Conservation (phyloP, 2,888 invertebrate genomes). For the Macrosiphum euphorbiae region DNA sequence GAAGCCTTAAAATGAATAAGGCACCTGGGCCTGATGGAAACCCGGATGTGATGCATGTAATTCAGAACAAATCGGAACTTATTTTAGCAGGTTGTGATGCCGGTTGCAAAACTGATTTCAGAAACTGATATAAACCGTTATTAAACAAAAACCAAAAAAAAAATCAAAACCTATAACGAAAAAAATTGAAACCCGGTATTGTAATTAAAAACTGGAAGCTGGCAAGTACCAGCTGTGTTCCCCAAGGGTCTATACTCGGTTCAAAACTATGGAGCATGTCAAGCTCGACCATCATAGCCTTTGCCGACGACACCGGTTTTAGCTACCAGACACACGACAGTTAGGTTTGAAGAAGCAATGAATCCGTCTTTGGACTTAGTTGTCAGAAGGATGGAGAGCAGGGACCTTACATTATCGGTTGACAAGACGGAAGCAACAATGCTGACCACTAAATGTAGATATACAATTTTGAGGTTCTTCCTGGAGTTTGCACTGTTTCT, state of each 20-base stretch:
- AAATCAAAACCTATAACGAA: too few relatives aligned
- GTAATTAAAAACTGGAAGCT: neutral
- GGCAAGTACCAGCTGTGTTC: neutral
- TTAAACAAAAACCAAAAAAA: too few relatives aligned
- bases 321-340: neutral
- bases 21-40: neutral
- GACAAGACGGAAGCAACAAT: neutral
- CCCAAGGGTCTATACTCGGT: neutral
- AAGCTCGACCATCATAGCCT: neutral
- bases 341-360: neutral
- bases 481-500: neutral
- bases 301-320: neutral
- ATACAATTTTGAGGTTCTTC: neutral
- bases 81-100: too few relatives aligned
- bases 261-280: neutral
- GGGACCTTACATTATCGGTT: neutral
- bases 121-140: too few relatives aligned
- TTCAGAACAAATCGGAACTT: neutral
- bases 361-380: neutral
- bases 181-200: neutral
- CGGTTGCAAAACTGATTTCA: too few relatives aligned
- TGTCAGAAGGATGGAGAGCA: neutral
- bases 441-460: neutral
- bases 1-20: neutral
- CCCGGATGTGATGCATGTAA: neutral